Evolutionary conservation across 2,888 invertebrate genomes (phyloP).

Genomic region (Oligia strigilis): DNA sequence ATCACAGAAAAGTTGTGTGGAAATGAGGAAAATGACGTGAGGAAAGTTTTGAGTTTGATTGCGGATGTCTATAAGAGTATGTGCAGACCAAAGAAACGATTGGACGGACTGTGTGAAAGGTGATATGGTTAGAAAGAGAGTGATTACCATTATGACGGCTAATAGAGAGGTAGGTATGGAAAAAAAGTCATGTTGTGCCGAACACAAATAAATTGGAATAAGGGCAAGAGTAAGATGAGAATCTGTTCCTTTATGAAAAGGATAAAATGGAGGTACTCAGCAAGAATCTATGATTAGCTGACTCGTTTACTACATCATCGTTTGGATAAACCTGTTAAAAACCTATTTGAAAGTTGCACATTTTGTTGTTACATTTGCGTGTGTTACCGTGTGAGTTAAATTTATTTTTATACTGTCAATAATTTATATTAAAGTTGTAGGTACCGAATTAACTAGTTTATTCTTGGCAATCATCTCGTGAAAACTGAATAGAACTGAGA

Average conservation of each 20-base stretch:
- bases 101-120: neutral
- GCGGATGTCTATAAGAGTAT: neutral
- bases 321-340: neutral
- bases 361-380: neutral
- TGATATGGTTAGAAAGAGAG: neutral
- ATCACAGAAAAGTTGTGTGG: neutral
- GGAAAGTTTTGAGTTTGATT: neutral
- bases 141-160: neutral
- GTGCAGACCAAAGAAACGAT: too few relatives aligned
- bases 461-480: slow-evolving; percentile 12
- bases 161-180: neutral
- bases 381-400: neutral
- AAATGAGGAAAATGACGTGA: neutral
- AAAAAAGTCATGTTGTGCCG: neutral
- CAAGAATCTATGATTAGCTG: neutral
- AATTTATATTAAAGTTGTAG: slow-evolving; percentile 15
- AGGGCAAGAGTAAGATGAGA: neutral
- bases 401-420: neutral
- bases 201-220: neutral
- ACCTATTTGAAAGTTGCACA: neutral
- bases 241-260: neutral
- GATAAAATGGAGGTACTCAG: neutral
- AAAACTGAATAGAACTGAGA: slow-evolving; percentile 17
- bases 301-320: neutral
- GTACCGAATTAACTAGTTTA: slow-evolving; percentile 5